Percentiles rank a stretch among this genome's conserved stretches.
Evolutionary conservation across 2,113 vertebrate genomes (phyloP).

Genomic region (Carassius carassius): DNA sequence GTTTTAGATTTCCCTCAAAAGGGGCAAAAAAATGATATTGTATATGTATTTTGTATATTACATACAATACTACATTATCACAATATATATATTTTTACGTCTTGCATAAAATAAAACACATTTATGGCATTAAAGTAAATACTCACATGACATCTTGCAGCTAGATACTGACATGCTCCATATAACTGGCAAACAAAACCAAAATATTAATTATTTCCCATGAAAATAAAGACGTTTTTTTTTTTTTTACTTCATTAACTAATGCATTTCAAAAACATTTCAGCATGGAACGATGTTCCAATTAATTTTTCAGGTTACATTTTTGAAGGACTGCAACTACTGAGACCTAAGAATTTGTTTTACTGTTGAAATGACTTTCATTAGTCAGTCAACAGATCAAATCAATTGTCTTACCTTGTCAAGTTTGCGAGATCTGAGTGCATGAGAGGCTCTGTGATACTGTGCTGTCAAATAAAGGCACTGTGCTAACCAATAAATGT

Average conservation of each 20-base stretch:
- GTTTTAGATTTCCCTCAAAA: neutral
- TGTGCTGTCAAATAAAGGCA: constrained; percentile 96
- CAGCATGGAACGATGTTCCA: neutral
- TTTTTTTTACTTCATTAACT: neutral
- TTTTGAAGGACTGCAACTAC: neutral
- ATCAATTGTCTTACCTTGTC: constrained; percentile 83
- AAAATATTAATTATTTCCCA: neutral
- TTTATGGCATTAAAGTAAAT: neutral
- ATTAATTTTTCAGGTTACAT: neutral
- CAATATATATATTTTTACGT: too few relatives aligned
- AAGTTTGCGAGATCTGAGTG: constrained; percentile 90
- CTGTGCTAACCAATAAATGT: constrained; percentile 97
- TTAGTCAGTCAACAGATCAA: neutral
- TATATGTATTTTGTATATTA: too few relatives aligned
- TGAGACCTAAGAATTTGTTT: neutral
- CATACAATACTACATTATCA: too few relatives aligned
- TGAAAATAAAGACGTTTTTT: neutral
- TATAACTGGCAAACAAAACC: constrained; percentile 76
- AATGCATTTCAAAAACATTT: neutral
- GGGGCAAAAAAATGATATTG: too few relatives aligned
- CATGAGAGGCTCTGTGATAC: constrained; percentile 96
- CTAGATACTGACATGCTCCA: constrained; percentile 95
- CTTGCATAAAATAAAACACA: too few relatives aligned
- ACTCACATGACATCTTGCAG: constrained; percentile 98
- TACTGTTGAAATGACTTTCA: neutral